A percentile compares a stretch with the other conserved stretches of the same genome.
Evolutionary conservation across 2,797 vertebrate genomes (phyloP).

Genomic region (Leuciscus waleckii): DNA sequence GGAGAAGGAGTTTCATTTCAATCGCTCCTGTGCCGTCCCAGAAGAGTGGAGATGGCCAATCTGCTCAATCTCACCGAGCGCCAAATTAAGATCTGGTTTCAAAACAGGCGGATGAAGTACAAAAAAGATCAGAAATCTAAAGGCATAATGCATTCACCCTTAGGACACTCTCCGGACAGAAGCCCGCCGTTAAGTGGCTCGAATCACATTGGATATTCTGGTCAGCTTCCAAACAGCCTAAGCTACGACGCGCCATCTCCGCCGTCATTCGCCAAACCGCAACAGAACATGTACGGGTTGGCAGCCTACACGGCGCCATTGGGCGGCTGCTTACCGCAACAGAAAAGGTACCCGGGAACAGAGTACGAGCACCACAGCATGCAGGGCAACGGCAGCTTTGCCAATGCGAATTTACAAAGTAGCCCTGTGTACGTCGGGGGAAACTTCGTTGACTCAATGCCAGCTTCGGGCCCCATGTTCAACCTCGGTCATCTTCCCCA

Average conservation of each 20-base stretch:
- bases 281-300: slow-evolving; percentile 98
- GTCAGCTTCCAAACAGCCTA: slow-evolving; percentile 90
- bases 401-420: slow-evolving; percentile 94
- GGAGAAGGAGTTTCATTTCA: slow-evolving; percentile 99
- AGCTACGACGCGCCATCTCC: slow-evolving; percentile 96
- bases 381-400: slow-evolving; percentile 92
- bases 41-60: slow-evolving; percentile 98
- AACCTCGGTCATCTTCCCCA: slow-evolving; percentile 98
- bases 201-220: slow-evolving; percentile 93
- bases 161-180: slow-evolving; percentile 96
- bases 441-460: slow-evolving; percentile 99
- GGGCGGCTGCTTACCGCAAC: slow-evolving; percentile 96
- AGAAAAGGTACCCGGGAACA: slow-evolving; percentile 94
- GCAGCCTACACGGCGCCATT: slow-evolving; percentile 98
- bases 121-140: slow-evolving; percentile 99
- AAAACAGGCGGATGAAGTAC: slow-evolving; percentile 99
- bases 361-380: slow-evolving; percentile 97
- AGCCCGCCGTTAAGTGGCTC: slow-evolving; percentile 93
- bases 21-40: slow-evolving; percentile 95
- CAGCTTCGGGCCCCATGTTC: slow-evolving; percentile 98
- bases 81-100: slow-evolving; percentile 99
- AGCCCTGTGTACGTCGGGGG: slow-evolving; percentile 98
- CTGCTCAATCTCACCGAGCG: slow-evolving; percentile 97
- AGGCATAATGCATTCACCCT: slow-evolving; percentile 96
- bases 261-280: slow-evolving; percentile 94